These are phyloP conservation scores for Orchesellides sinensis DNA, from an alignment of 2,888 invertebrate species.

Conservation along the genomic window DNA sequence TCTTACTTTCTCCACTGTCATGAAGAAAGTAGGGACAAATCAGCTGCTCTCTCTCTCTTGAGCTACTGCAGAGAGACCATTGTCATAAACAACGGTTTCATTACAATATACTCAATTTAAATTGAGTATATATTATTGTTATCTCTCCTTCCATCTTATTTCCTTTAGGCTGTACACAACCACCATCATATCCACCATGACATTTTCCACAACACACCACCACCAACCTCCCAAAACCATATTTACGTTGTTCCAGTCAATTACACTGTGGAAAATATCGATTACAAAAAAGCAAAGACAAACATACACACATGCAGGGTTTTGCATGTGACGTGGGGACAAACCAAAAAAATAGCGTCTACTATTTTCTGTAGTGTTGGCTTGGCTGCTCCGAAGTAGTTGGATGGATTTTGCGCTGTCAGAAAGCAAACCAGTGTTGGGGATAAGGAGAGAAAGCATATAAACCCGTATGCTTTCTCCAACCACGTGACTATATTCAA, in stretches of 20 bases:
- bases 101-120: too few relatives aligned
- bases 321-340: not conserved
- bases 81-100: too few relatives aligned
- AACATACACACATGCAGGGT: not conserved
- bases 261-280: conserved; percentile 38
- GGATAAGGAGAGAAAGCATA: not conserved
- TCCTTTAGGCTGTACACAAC: too few relatives aligned
- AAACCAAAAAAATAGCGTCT: not conserved
- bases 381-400: too few relatives aligned
- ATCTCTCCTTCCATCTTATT: conserved; percentile 30
- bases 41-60: too few relatives aligned
- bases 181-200: too few relatives aligned
- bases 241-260: conserved; percentile 39
- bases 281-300: conserved; percentile 2
- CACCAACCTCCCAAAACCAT: too few relatives aligned
- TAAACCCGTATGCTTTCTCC: too few relatives aligned
- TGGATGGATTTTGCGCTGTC: too few relatives aligned
- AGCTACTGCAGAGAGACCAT: not conserved
- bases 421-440: not conserved
- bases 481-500: too few relatives aligned
- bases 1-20: too few relatives aligned
- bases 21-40: too few relatives aligned
- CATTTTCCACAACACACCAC: not conserved
- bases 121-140: conserved; percentile 21
- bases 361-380: not conserved